Percentiles rank a stretch among this genome's conserved stretches.
Evolutionary conservation across 2,797 vertebrate genomes (phyloP).

Genomic region (Caiman crocodilus): DNA sequence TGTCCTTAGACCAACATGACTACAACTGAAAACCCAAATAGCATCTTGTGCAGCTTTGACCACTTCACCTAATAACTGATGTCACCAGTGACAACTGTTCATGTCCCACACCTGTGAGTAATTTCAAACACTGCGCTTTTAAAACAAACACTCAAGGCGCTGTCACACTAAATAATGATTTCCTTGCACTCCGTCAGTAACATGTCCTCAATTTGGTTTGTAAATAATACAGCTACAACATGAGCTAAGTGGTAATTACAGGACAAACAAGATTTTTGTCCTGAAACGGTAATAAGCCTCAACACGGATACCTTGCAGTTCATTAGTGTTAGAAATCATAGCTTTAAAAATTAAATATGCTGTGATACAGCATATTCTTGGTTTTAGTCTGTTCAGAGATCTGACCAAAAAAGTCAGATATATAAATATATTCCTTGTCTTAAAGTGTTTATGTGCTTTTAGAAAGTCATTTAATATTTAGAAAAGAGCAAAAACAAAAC

Average conservation of each 20-base stretch:
- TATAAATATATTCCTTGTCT: background rate
- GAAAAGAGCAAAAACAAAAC: background rate
- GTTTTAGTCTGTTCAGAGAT: background rate
- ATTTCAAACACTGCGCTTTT: background rate
- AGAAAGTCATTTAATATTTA: background rate
- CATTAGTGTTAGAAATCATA: background rate
- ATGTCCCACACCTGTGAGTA: background rate
- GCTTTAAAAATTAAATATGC: background rate
- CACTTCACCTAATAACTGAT: background rate
- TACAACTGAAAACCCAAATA: background rate
- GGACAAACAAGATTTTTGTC: background rate
- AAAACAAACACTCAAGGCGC: background rate
- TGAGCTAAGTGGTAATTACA: no score
- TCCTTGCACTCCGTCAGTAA: background rate
- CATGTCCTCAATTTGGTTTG: background rate
- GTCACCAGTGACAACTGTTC: background rate
- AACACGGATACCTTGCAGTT: background rate
- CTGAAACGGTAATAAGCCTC: background rate
- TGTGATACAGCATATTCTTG: background rate
- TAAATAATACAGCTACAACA: no score
- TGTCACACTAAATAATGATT: background rate
- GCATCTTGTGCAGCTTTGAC: slow-evolving; percentile 22
- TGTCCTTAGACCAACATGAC: no score
- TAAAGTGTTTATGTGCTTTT: background rate
- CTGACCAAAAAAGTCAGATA: background rate